Evolutionary conservation across 1,140 invertebrate genomes (phyloP).

Genomic region (Nephotettix cincticeps): DNA sequence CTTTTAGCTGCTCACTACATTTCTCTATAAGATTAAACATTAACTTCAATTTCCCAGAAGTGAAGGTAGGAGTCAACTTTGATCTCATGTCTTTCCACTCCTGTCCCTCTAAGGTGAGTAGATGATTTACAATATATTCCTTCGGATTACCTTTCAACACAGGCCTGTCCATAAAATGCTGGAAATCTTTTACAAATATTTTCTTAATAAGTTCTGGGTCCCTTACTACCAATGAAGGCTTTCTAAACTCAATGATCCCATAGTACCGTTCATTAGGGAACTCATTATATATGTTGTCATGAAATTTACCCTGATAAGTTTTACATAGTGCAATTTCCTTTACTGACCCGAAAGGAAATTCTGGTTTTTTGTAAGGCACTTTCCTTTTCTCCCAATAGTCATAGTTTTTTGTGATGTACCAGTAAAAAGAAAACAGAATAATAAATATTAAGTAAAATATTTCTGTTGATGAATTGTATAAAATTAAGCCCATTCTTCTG

Average conservation of each 20-base stretch:
- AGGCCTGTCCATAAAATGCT: constrained; percentile 53
- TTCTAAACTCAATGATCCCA: constrained; percentile 1
- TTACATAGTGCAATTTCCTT: neutral
- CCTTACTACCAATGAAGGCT: constrained; percentile 1
- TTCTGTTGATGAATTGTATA: neutral
- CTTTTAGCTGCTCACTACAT: constrained; percentile 38
- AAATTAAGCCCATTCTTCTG: neutral
- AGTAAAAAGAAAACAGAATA: neutral
- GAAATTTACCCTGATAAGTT: neutral
- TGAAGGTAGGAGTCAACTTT: constrained; percentile 61
- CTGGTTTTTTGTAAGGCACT: constrained; percentile 22
- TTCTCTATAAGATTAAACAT: constrained; percentile 54
- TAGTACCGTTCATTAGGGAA: neutral
- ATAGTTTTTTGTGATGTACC: constrained; percentile 3
- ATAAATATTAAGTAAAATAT: neutral
- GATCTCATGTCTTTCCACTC: constrained; percentile 58
- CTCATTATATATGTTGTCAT: constrained; percentile 14
- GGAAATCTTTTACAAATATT: constrained; percentile 56
- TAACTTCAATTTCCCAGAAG: constrained; percentile 59
- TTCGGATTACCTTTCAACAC: constrained; percentile 49
- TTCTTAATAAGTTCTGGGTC: constrained; percentile 50
- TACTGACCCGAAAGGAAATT: constrained; percentile 34
- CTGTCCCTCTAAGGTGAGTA: constrained; percentile 52
- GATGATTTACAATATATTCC: constrained; percentile 52
- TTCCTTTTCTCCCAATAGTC: constrained; percentile 33